Conservation (phyloP, 2,888 invertebrate species). For the Cataglyphis cursor region DNA sequence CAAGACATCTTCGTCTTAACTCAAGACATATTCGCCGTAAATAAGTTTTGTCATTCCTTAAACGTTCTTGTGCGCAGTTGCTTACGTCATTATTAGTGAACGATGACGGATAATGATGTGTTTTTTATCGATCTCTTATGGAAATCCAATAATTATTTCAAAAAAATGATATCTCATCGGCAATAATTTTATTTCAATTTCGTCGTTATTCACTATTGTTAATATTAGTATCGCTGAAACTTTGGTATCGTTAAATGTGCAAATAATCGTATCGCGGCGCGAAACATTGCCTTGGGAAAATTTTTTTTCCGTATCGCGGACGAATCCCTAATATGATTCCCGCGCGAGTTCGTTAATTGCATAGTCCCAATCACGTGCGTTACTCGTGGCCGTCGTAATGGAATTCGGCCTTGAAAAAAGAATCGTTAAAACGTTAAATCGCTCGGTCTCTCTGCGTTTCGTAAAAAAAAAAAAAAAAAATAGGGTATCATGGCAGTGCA, state of each 20-base stretch:
- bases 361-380: conserved; percentile 19
- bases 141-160: neutral
- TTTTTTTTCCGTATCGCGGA: neutral
- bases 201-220: neutral
- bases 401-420: conserved; percentile 37
- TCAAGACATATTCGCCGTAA: too few species aligned
- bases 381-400: conserved; percentile 1
- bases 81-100: neutral
- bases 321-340: neutral
- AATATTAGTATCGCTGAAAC: neutral
- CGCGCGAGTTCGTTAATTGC: conserved; percentile 13
- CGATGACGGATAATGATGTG: neutral
- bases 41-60: conserved; percentile 9
- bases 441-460: neutral
- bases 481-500: conserved; percentile 10
- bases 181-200: neutral
- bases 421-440: conserved; percentile 52
- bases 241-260: neutral
- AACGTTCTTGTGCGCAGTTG: conserved; percentile 3
- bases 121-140: neutral
- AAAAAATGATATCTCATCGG: neutral
- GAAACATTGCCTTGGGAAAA: conserved; percentile 1
- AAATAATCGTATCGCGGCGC: neutral
- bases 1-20: conserved; percentile 12
- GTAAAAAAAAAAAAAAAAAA: conserved; percentile 10